Conservation (phyloP, 2,888 invertebrate species). For the Rotaria macrura region DNA sequence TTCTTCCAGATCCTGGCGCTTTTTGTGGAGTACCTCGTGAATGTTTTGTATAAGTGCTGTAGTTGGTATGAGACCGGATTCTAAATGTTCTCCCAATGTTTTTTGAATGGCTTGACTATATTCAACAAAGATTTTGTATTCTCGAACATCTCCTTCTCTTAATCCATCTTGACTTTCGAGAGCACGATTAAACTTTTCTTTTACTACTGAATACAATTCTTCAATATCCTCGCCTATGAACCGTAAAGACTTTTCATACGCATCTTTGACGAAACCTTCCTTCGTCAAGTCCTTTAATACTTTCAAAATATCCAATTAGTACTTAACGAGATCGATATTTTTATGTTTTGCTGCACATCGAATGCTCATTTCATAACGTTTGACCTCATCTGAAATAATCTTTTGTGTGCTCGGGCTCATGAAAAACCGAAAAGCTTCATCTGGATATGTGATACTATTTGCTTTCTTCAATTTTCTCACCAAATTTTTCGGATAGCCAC, state of each 20-base stretch:
- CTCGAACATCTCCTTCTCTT: neutral
- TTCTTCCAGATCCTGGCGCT: neutral
- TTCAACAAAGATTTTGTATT: neutral
- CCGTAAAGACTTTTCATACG: neutral
- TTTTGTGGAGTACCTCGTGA: neutral
- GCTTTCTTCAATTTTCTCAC: neutral
- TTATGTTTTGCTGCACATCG: neutral
- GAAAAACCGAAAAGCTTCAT: neutral
- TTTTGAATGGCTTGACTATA: neutral
- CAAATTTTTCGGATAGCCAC: neutral
- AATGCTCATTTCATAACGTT: neutral
- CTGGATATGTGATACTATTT: neutral
- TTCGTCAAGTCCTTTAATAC: neutral
- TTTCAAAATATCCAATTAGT: neutral
- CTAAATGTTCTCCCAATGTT: neutral
- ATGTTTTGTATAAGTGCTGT: neutral
- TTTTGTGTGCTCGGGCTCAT: neutral
- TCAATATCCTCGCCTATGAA: neutral
- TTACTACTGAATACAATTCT: neutral
- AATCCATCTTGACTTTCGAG: neutral
- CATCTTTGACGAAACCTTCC: neutral
- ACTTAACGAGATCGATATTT: neutral
- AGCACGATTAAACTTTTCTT: neutral
- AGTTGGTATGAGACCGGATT: neutral
- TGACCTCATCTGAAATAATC: neutral